Base-by-base conservation (phyloP, 2,888 invertebrate genomes). In the Amphipoea oculea region DNA sequence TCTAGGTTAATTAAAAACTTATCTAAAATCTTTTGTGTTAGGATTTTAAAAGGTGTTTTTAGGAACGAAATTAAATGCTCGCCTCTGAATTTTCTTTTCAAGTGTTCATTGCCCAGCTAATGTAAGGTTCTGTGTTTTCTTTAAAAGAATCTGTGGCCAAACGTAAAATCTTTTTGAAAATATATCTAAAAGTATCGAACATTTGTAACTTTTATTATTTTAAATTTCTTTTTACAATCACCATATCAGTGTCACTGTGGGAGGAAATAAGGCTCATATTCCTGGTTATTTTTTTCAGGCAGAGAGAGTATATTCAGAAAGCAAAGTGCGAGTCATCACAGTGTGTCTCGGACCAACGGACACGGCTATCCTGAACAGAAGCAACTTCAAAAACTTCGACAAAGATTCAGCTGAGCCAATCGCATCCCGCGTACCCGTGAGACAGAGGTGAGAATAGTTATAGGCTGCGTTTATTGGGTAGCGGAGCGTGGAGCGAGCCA, bases 271-370 rank as follows among this genome's bases (percentile, higher is more conserved):
- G 17, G 14, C 20, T 20, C 5, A 36, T 36, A 20, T 45, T 45
- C 0, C 14, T 82, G 63, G 48, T 36, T 65, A 85, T 86, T 17
- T 86, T 68, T 87, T 77, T 23, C 92, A 96, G 96, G 89, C 90
- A 6, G 91, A 93, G 69, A 90, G 92, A 65, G 78, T 86, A 74
- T 93, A 92, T 84, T 87, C 90, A 57, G 92, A 92, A 73, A 93
- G 92, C 11, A 90, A 93, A 82, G 96, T 96, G 5, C 94, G 96
- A 12, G 92, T 96, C 60, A 81, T 96, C 84, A 95, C 96, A 17
- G 95, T 96, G 9, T 96, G 96, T 81, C 93, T 96, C 40, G 96
- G 96, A 1, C 96, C 96, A 0, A 96, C 96, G 0, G 96, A 96
- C 88, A 96, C 96, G 0, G 96, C 95, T 5, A 92, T 96, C 51